Evolutionary conservation across 2,113 vertebrate genomes (phyloP), one percentile per base, ranked within the genome.

Genomic region (Grammomys surdaster): DNA sequence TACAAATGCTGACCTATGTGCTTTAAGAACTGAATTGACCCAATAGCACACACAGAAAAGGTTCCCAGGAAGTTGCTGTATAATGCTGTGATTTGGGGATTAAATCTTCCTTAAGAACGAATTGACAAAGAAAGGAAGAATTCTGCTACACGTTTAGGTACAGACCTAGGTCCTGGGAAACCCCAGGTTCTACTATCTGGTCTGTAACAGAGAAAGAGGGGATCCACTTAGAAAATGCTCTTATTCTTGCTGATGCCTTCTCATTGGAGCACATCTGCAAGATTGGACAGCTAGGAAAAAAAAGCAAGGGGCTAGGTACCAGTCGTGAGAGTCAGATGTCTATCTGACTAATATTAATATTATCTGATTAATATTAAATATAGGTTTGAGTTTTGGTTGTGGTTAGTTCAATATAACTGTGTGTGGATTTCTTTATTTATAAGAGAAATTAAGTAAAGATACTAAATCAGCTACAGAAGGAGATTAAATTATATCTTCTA

Each of bases 111-210:
- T 11, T 13, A 54, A 43, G 31, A 16, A 84, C 28, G 33, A 17
- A 87, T 36, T 93, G 80, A 88, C 36, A 77, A 72, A 95, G 72
- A 88, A 43, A 73, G 48, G 36, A 89, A 7, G 82, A 75, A 86
- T 91, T 75, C 88, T 89, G 95, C 24, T 24, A 93, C n/a, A 80
- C 51, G 19, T 75, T 6, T 51, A 46, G 84, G 24, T 72, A 78
- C 56, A 24, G 51, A 11, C 31, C 3, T 95, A 82, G 24, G 13
- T 4, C 90, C 46, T 73, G 93, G 77, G 76, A 93, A 95, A 51
- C 4, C 88, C 85, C 9, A 75, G 65, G 22, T 51, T 91, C 54
- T 67, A 11, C 0, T 1, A 2, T 51, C 58, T 91, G 80, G 33
- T 92, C 63, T 84, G n/a, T 80, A 63, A 95, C 84, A 63, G 11